A percentile compares a stretch with the other conserved stretches of the same genome.
Evolutionary conservation across 2,888 invertebrate species (phyloP).

Genomic region (Dolichomitus sp.): DNA sequence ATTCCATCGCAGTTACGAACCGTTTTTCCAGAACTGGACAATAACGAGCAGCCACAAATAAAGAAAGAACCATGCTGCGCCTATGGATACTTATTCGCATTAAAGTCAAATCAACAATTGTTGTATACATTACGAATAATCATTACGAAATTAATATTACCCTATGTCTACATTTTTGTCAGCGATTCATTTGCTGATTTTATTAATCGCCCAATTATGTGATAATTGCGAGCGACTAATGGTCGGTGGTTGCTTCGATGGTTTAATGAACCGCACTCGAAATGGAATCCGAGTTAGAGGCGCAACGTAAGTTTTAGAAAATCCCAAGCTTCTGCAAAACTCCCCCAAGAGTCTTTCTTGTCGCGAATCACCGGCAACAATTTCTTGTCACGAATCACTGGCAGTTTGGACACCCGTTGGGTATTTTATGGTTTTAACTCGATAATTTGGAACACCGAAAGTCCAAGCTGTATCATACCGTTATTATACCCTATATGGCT

Average conservation of each 20-base stretch:
- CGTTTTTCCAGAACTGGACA: background rate
- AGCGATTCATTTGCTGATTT: slow-evolving; percentile 1
- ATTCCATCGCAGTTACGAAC: slow-evolving; percentile 2
- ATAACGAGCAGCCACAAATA: background rate
- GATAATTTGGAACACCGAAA: slow-evolving; percentile 15
- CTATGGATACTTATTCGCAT: slow-evolving; percentile 44
- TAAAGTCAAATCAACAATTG: slow-evolving; percentile 59
- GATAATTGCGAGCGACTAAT: slow-evolving; percentile 22
- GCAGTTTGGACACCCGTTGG: background rate
- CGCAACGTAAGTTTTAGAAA: background rate
- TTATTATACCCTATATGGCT: slow-evolving; percentile 73
- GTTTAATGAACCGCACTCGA: background rate
- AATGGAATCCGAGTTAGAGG: background rate
- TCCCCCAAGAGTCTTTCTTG: too few species aligned
- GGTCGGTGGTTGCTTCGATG: slow-evolving; percentile 32
- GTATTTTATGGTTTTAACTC: background rate
- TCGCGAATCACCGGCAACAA: background rate
- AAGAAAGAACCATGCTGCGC: background rate
- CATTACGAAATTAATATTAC: slow-evolving; percentile 25
- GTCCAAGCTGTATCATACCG: slow-evolving; percentile 69
- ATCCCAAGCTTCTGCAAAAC: background rate
- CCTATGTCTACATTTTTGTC: slow-evolving; percentile 25
- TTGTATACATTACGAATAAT: slow-evolving; percentile 56
- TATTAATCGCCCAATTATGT: background rate
- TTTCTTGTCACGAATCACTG: background rate